Base-by-base conservation (phyloP, 2,888 invertebrate species). In the Dryocosmus kuriphilus region DNA sequence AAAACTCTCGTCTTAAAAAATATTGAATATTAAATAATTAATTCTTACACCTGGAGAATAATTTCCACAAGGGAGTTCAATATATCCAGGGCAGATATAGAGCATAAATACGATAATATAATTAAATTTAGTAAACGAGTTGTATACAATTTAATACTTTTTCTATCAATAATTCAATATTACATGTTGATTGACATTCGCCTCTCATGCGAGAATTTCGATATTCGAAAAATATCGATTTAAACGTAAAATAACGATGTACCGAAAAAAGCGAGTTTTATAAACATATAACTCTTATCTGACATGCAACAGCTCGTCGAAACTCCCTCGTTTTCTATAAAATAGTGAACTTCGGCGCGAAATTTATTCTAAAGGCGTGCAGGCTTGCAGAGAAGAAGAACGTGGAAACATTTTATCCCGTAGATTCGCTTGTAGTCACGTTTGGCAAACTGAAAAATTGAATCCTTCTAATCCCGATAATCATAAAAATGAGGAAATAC, bases 401-500 rank as follows among this genome's bases (percentile, higher is more conserved):
- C 71, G 71, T 51, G 71, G 71, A 71, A 71, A 51, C 71, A 71
- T 71, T 71, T 71, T 51, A 71, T 71, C 71, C 71, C 9, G 30
- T 30, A 32, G 51, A 14, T 71, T 46, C 46, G 30, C 71, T 51
- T 71, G 71, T 51, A 71, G 71, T 71, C 71, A 71, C 71, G 71
- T 71, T 71, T 71, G 71, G 71, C 71, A 71, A 71, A 71, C 71
- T 71, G 71, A 71, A 51, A 71, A 71, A 71, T 71, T 71, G 71
- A 71, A 71, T 71, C 71, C 46, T 71, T 30, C 51, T 71, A 71
- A 71, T 71, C 46, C 51, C 30, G 46, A 71, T 71, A 51, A 71
- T 71, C 46, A 71, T 51, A 51, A 71, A n/a, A 71, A 71, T 71
- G 30, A 30, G 27, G 30, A 51, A 67, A 67, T 67, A 46, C 46